Evolutionary conservation across 2,797 vertebrate genomes (phyloP).

Genomic region (Rhinichthys osculus): DNA sequence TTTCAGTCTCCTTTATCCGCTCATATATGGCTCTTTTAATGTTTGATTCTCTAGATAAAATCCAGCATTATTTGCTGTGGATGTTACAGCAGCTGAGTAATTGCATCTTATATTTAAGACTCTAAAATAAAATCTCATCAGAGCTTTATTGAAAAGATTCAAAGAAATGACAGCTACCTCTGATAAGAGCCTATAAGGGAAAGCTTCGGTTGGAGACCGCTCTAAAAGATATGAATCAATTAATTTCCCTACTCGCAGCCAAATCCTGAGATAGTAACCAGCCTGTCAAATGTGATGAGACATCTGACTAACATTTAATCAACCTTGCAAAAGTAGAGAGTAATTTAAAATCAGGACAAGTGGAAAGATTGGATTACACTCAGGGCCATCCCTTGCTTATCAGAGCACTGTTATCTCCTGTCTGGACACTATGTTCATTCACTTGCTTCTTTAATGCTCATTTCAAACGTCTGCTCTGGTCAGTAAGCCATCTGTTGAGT

Average conservation of each 20-base stretch:
- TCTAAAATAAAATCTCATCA: constrained; percentile 54
- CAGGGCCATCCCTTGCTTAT: constrained; percentile 52
- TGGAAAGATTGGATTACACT: constrained; percentile 59
- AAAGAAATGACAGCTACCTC: constrained; percentile 43
- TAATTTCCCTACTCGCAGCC: constrained; percentile 57
- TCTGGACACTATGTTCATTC: constrained; percentile 49
- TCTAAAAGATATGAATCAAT: constrained; percentile 63
- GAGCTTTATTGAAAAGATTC: constrained; percentile 56
- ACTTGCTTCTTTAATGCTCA: constrained; percentile 17
- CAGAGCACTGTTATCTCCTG: constrained; percentile 42
- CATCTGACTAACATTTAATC: constrained; percentile 58
- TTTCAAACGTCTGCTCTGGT: constrained; percentile 4
- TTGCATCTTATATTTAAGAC: constrained; percentile 44
- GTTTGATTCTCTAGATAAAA: constrained; percentile 48
- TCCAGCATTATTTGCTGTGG: constrained; percentile 22
- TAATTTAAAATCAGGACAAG: constrained; percentile 58
- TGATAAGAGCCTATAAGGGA: constrained; percentile 43
- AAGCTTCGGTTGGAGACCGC: constrained; percentile 35
- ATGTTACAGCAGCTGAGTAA: constrained; percentile 29
- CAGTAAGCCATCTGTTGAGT: constrained; percentile 25
- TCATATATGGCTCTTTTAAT: constrained; percentile 20
- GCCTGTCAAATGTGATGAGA: constrained; percentile 59
- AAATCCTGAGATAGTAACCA: constrained; percentile 50
- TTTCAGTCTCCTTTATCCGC: constrained; percentile 30
- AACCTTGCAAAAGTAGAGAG: constrained; percentile 46